phyloP scores from a whole-genome alignment of 2,888 invertebrate genomes.

The Theretra japonica region DNA sequence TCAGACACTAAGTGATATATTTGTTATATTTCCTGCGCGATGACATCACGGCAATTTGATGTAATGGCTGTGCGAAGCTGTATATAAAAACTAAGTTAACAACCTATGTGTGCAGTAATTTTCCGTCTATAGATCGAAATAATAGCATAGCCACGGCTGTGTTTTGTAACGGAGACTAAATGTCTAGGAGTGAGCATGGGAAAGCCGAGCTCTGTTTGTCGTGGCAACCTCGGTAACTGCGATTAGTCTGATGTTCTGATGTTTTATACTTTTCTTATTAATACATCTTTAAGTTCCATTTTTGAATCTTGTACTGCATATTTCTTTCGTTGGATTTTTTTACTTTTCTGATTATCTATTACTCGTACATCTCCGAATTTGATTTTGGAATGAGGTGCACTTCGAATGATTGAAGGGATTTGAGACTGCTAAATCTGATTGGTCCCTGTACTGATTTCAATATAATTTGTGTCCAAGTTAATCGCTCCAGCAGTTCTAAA shows the following conservation, averaged over 20 bases:
- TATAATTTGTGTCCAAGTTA: too few relatives aligned
- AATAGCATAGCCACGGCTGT: slow-evolving; percentile 71
- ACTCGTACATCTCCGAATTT: too few relatives aligned
- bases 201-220: slow-evolving; percentile 43
- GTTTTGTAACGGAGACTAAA: slow-evolving; percentile 76
- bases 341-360: too few relatives aligned
- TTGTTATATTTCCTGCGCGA: slow-evolving; percentile 1
- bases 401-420: too few relatives aligned
- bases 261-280: neutral
- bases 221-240: neutral
- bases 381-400: too few relatives aligned
- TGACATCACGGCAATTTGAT: slow-evolving; percentile 26
- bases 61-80: slow-evolving; percentile 19
- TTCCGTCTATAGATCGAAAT: slow-evolving; percentile 68
- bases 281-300: too few relatives aligned
- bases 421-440: too few relatives aligned
- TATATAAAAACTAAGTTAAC: slow-evolving; percentile 23
- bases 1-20: slow-evolving; percentile 8
- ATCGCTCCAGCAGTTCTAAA: too few relatives aligned
- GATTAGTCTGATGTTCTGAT: neutral
- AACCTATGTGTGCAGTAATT: slow-evolving; percentile 59
- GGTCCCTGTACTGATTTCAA: too few relatives aligned
- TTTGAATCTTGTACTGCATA: too few relatives aligned
- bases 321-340: too few relatives aligned
- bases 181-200: slow-evolving; percentile 66